phyloP scores from a whole-genome alignment of 1,140 invertebrate genomes.

The Drosophila virilis region DNA sequence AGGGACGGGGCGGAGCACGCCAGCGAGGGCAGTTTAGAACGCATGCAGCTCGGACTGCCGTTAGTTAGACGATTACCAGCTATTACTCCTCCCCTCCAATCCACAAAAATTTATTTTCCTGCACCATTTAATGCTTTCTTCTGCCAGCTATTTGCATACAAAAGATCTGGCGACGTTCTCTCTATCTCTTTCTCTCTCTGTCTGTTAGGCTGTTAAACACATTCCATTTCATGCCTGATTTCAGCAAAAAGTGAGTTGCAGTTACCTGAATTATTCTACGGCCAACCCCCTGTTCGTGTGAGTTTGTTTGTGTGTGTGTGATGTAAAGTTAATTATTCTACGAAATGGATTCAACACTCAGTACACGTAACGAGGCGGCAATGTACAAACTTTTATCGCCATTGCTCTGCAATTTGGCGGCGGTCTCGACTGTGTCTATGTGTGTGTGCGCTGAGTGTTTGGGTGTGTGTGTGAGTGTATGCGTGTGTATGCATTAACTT shows the following conservation, averaged over 20 bases:
- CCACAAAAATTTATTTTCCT: background rate
- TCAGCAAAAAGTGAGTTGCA: slow-evolving; percentile 17
- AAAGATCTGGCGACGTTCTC: slow-evolving; percentile 1
- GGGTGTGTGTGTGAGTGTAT: slow-evolving; percentile 22
- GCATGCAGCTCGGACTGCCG: slow-evolving; percentile 1
- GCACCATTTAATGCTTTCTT: background rate
- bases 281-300: background rate
- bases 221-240: slow-evolving; percentile 64
- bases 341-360: slow-evolving; percentile 54
- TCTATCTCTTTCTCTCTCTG: background rate
- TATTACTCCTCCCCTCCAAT: background rate
- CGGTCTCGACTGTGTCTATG: slow-evolving; percentile 31
- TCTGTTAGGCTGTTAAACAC: slow-evolving; percentile 19
- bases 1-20: no score
- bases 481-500: slow-evolving; percentile 70
- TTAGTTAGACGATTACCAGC: slow-evolving; percentile 16
- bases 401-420: slow-evolving; percentile 45
- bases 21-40: background rate
- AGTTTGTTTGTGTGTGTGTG: background rate
- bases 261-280: slow-evolving; percentile 56
- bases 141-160: slow-evolving; percentile 5
- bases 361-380: slow-evolving; percentile 52
- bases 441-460: background rate
- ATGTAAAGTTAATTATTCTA: slow-evolving; percentile 57
- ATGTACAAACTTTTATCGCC: slow-evolving; percentile 52